Evolutionary conservation across 2,113 vertebrate species (phyloP), one percentile per base, ranked within the genome.

Genomic region (Pyrgilauda ruficollis): DNA sequence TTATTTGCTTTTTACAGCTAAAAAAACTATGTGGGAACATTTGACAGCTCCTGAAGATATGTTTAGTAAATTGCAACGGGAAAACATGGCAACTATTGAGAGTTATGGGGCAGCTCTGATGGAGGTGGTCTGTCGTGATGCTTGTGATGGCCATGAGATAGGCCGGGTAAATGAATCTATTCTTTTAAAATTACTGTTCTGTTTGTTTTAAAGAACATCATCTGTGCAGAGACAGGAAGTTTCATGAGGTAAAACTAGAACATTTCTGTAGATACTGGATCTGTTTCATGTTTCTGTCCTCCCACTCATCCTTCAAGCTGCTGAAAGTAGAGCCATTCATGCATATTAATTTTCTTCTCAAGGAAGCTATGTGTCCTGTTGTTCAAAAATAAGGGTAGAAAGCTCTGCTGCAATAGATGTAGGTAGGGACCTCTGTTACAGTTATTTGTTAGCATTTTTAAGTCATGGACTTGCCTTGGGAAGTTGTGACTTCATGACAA

Each of bases 61-160:
- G 33, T 99, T 99, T 94, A 99, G 98, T 94, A 99, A 99, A 97
- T 97, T 99, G 80, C 99, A 99, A 93, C 93, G 99, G 55, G 99
- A 99, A 96, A 99, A 99, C 88, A 98, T 99, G 43, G 97, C 98
- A 27, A 99, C 99, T 92, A 99, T 99, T 61, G 99, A 99, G 97
- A 99, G 98, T 93, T 99, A 99, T 0, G 99, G 99, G 44, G 98
- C 98, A 12, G 97, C 99, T 10, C 98, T 99, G 21, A 99, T 99
- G 99, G 99, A 99, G 90, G 99, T 99, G 75, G 98, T 99, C 84
- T 99, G 99, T 92, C 96, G 99, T 90, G 99, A 99, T 43, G 99
- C 99, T 58, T 99, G 99, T 82, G 99, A 99, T 39, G 99, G 99
- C 19, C 99, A 99, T 64, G 99, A 99, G 96, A 99, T 99, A 52